Evolutionary conservation across 2,888 invertebrate genomes (phyloP), one percentile per base, ranked within the genome.

Genomic region (Dolomedes plantarius): DNA sequence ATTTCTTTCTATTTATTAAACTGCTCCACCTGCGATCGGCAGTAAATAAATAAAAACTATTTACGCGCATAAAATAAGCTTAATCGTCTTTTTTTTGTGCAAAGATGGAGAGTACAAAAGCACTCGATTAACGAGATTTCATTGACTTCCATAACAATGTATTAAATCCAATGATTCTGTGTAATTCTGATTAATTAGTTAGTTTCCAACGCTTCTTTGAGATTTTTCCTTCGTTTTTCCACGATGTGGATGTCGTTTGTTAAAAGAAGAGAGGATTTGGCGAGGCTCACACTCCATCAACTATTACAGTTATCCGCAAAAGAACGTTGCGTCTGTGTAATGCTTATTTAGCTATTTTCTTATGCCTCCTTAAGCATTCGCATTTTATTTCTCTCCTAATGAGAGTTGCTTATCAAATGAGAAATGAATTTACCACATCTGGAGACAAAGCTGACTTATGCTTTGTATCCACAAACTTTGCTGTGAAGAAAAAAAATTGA

Each of bases 121-220:
- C 3, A 19, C 23, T 23, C 23, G 23, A 16, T 23, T 56, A 56
- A 19, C 19, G 23, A 56, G 56, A 56, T 56, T 56, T 56, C 11
- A 56, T 56, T 56, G 56, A 23, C 11, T 56, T n/a, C 56, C n/a
- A 46, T 46, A n/a, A n/a, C 46, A 46, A 7, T 5, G 11, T 2
- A 6, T n/a, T 16, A 16, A 56, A 16, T 23, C 56, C 23, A 1
- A 3, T 56, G 56, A 56, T 56, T 56, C 23, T 1, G 23, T 56
- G 23, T 56, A 56, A 56, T 56, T 23, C 56, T 6, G 56, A 56
- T 56, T 56, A 56, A 56, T 56, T 56, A 56, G 56, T 11, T 56
- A 5, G 9, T 56, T 56, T 56, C 23, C 56, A 56, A 56, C 56
- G 11, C 56, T 56, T 56, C 56, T 56, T 36, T 36, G 9, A 6